Base-by-base conservation (phyloP, 30 jellyfish, hydroid and myxozoan species). In the Clytia hemisphaerica region DNA sequence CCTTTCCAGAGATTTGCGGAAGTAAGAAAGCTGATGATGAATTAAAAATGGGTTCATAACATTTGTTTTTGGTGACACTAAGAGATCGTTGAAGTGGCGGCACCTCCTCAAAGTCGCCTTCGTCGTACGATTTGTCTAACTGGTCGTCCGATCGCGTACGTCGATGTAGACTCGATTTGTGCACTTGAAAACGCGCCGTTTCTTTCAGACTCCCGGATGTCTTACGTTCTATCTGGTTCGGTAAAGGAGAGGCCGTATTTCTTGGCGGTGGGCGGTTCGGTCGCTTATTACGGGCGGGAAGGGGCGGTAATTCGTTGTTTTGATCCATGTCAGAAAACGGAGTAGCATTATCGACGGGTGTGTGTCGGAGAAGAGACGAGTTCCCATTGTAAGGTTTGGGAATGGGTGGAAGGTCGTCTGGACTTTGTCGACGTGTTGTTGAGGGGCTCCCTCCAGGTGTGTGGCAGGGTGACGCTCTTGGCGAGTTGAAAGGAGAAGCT, bases 401-500 rank as follows among this genome's bases (percentile, higher is more conserved):
- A 14, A 36, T 65, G 7, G 37, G 29, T 9, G 78, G 78, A 19
- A 32, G 64, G 27, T 19, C 63, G 12, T 37, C 29, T 21, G 50
- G 19, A 5, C 70, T 57, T 25, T 30, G 27, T 9, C 14, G 70
- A 4, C 51, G 29, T 21, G 10, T 28, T 16, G 47, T 44, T 6
- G 94, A 93, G 46, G 93, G 66, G 30, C 63, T 46, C 40, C 77
- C 76, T 15, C 75, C 72, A 36, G 97, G 97, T 25, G 97, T 73
- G 4, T 76, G 6, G 26, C 76, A 48, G 15, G 97, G 97, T 7
- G 94, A 79, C 61, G 72, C 78, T 15, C 90, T 68, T 1, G 97
- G 97, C 36, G 97, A 88, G 22, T 80, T 69, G 49, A 66, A 72
- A 2, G 94, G 97, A 16, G 96, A 86, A 9, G 78, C 75, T 2